Conservation (phyloP, 2,888 invertebrate genomes). For the Tuberolachnus salignus region DNA sequence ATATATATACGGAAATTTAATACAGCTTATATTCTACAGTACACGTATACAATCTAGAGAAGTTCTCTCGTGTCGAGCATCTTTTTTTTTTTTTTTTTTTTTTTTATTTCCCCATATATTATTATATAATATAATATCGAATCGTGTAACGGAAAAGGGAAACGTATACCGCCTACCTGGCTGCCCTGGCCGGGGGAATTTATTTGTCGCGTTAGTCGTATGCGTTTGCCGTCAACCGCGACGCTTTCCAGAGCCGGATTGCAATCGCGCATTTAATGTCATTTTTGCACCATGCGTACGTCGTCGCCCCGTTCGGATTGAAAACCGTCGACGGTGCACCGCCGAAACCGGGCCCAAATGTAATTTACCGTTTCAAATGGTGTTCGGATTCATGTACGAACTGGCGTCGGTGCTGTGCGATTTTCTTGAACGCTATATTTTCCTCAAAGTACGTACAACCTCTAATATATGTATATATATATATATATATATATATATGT, state of each 20-base stretch:
- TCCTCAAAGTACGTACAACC: constrained; percentile 38
- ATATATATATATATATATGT: too few relatives aligned
- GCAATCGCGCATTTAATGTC: too few relatives aligned
- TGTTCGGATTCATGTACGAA: constrained; percentile 46
- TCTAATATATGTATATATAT: neutral
- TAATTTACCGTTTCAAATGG: constrained; percentile 2
- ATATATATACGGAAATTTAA: constrained; percentile 21
- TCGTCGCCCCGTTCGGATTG: too few relatives aligned
- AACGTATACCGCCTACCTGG: neutral
- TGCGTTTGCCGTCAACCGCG: too few relatives aligned
- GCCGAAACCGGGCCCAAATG: neutral
- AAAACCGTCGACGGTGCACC: too few relatives aligned
- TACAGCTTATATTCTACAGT: constrained; percentile 32
- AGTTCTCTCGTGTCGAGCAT: neutral
- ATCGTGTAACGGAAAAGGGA: neutral
- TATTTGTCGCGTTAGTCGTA: too few relatives aligned
- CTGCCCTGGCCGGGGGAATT: neutral
- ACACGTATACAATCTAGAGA: too few relatives aligned
- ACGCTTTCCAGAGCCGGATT: too few relatives aligned
- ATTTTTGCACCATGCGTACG: too few relatives aligned
- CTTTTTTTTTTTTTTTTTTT: constrained; percentile 1
- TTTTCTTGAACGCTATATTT: constrained; percentile 38
- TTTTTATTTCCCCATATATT: neutral
- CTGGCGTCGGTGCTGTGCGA: constrained; percentile 38
- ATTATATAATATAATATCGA: neutral